phyloP scores from a whole-genome alignment of 2,888 invertebrate genomes.

The Andrena flavipes region DNA sequence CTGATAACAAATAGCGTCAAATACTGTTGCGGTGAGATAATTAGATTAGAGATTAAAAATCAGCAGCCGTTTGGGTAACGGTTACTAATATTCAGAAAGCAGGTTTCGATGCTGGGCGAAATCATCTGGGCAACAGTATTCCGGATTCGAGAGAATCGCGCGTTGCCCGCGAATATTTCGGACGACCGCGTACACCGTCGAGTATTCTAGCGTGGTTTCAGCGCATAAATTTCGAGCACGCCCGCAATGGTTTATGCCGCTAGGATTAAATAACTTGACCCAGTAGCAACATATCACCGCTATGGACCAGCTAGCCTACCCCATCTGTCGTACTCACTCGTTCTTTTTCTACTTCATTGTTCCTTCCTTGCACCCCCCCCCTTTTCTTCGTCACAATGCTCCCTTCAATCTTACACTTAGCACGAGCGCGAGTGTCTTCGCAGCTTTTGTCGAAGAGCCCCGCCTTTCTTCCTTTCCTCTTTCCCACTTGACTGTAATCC shows the following conservation, averaged over 20 bases:
- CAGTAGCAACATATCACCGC: constrained; percentile 81
- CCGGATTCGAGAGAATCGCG: constrained; percentile 33
- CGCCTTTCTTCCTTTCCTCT: constrained; percentile 3
- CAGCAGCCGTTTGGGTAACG: too few species aligned
- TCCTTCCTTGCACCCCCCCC: not conserved
- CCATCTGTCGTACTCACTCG: constrained; percentile 22
- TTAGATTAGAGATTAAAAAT: too few species aligned
- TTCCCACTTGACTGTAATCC: not conserved
- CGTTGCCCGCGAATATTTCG: constrained; percentile 67
- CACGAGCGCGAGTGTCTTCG: constrained; percentile 3
- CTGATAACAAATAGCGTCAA: too few species aligned
- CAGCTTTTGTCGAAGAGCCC: not conserved
- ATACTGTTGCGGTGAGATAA: too few species aligned
- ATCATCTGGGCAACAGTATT: constrained; percentile 34
- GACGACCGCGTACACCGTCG: constrained; percentile 31
- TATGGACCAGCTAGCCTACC: constrained; percentile 35
- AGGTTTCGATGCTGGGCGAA: not conserved
- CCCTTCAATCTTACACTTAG: not conserved
- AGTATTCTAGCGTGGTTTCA: constrained; percentile 70
- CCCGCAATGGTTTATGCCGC: constrained; percentile 81
- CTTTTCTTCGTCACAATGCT: not conserved
- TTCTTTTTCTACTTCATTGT: not conserved
- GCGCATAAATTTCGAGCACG: constrained; percentile 79
- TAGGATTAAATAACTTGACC: constrained; percentile 84
- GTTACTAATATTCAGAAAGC: not conserved